phyloP scores from a whole-genome alignment of 2,797 vertebrate genomes.

The Hypotaenidia okinawae region DNA sequence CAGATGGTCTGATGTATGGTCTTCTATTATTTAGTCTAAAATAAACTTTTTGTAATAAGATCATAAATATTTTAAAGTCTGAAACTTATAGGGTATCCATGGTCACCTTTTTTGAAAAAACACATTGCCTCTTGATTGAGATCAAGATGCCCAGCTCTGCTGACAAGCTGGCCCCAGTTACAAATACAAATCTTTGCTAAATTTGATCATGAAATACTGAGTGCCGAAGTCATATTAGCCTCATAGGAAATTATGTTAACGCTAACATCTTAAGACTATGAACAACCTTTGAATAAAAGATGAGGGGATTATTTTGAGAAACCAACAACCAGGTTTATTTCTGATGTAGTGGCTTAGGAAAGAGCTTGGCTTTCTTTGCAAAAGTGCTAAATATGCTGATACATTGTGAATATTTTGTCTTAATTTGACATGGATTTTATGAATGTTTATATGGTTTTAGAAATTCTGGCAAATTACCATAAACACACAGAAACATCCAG shows the following conservation, averaged over 20 bases:
- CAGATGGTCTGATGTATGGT: neutral
- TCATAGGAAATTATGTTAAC: neutral
- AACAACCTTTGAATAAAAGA: conserved; percentile 16
- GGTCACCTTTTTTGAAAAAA: neutral
- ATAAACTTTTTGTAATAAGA: neutral
- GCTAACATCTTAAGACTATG: neutral
- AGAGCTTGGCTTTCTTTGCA: neutral
- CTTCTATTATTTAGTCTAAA: neutral
- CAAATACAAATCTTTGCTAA: neutral
- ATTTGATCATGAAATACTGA: neutral
- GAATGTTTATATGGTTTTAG: neutral
- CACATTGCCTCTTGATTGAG: neutral
- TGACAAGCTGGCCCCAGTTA: neutral
- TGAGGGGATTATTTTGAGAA: conserved; percentile 1
- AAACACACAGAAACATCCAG: neutral
- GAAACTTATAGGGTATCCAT: rapidly evolving
- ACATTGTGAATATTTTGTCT: neutral
- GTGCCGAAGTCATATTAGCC: neutral
- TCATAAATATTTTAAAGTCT: neutral
- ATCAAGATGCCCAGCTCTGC: neutral
- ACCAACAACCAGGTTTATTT: conserved; percentile 9
- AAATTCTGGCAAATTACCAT: neutral
- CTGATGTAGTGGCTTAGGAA: neutral
- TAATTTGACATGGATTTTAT: neutral
- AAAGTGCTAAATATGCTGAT: neutral